Evolutionary conservation across 1,140 invertebrate species (phyloP).

Genomic region (Oscheius sp.): DNA sequence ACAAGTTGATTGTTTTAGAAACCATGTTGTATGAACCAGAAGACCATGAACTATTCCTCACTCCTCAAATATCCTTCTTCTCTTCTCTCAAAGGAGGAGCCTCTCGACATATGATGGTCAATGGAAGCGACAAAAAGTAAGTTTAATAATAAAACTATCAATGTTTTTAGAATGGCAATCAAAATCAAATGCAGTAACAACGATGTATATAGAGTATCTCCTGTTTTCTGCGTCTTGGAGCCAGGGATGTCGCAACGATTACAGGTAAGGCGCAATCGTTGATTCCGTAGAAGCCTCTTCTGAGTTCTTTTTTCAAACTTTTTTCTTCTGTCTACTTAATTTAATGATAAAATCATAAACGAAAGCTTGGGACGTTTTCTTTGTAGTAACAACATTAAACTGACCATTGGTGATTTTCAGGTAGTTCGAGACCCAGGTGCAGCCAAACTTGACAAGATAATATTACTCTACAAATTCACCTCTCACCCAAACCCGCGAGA

Average conservation of each 20-base stretch:
- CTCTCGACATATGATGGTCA: slow-evolving; percentile 16
- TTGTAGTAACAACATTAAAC: no score
- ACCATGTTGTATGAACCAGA: slow-evolving; percentile 14
- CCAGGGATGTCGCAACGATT: slow-evolving; percentile 2
- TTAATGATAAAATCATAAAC: no score
- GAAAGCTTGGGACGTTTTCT: no score
- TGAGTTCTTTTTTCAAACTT: not conserved
- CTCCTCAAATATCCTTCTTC: slow-evolving; percentile 8
- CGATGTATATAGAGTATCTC: slow-evolving; percentile 14
- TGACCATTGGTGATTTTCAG: not conserved
- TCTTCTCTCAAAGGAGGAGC: slow-evolving; percentile 13
- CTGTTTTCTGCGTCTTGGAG: slow-evolving; percentile 12
- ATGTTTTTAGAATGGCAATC: slow-evolving; percentile 10
- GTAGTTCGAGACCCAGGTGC: not conserved
- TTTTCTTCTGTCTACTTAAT: no score
- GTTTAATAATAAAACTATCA: not conserved
- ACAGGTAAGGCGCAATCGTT: not conserved
- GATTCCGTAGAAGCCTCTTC: no score
- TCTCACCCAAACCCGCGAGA: not conserved
- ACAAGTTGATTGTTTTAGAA: not conserved
- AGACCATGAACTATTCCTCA: slow-evolving; percentile 18
- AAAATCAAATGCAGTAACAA: slow-evolving; percentile 21
- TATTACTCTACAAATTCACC: not conserved
- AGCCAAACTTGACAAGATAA: not conserved
- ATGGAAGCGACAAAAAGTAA: slow-evolving; percentile 9